These are phyloP conservation scores for Lanius collurio DNA, from an alignment of 2,113 vertebrate species.

Conservation along the genomic window DNA sequence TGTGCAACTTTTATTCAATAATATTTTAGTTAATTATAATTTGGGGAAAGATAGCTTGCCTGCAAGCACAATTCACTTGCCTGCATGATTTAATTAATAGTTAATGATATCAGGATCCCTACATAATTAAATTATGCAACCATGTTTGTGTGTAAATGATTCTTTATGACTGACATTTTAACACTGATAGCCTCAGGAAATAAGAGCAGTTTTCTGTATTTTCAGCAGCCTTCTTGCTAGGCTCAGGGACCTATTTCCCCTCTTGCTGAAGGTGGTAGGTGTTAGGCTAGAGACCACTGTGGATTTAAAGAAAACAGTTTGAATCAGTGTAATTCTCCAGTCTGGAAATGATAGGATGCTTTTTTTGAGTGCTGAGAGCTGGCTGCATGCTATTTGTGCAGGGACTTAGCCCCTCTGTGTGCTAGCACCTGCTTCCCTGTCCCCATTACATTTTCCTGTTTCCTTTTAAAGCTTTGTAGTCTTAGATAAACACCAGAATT, in stretches of 20 bases:
- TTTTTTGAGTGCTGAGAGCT: not conserved
- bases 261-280: not conserved
- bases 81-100: slow-evolving; percentile 23
- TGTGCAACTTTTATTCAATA: not conserved
- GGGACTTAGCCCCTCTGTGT: not conserved
- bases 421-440: not conserved
- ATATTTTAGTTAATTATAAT: not conserved
- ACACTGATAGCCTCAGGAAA: not conserved
- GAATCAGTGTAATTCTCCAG: not conserved
- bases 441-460: not conserved
- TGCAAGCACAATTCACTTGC: not conserved
- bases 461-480: not conserved
- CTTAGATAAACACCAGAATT: not conserved
- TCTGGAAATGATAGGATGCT: fast-evolving
- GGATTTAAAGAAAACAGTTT: not conserved
- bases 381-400: not conserved
- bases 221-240: not conserved
- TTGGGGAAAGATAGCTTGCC: not conserved
- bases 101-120: not conserved
- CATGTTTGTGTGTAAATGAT: not conserved
- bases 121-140: not conserved
- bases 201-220: not conserved
- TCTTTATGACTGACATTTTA: not conserved
- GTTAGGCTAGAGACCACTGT: not conserved
- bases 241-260: not conserved